Percentiles rank a stretch among this genome's conserved stretches.
Evolutionary conservation across 2,888 invertebrate genomes (phyloP).

Genomic region (Ceraclea dissimilis): DNA sequence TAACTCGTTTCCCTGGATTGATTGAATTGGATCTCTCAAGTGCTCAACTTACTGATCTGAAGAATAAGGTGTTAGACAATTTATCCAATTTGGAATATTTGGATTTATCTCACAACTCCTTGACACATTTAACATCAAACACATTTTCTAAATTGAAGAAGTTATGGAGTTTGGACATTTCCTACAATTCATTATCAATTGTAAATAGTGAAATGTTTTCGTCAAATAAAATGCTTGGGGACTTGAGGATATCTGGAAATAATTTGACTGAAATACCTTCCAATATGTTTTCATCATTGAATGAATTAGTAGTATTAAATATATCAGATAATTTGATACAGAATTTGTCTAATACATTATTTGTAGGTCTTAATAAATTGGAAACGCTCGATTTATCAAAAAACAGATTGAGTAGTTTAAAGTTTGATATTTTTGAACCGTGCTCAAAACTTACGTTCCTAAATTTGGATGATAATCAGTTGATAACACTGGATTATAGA

Average conservation of each 20-base stretch:
- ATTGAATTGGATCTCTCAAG: background rate
- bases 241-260: background rate
- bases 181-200: background rate
- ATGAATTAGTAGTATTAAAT: background rate
- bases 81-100: background rate
- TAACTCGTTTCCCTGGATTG: background rate
- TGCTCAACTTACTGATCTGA: background rate
- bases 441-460: background rate
- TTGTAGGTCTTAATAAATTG: background rate
- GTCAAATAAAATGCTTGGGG: background rate
- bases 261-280: background rate
- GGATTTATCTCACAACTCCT: background rate
- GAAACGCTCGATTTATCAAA: background rate
- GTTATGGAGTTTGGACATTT: background rate
- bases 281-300: background rate
- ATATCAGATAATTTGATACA: background rate
- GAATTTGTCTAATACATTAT: background rate
- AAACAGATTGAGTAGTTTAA: background rate
- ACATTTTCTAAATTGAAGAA: background rate
- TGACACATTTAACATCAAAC: background rate
- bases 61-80: background rate
- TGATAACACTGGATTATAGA: background rate
- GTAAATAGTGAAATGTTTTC: too few relatives aligned
- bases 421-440: background rate
- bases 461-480: constrained; percentile 1